Percentiles rank a stretch among this genome's conserved stretches.
phyloP scores from a whole-genome alignment of 2,113 vertebrate genomes.

The Herpailurus yagouaroundi region DNA sequence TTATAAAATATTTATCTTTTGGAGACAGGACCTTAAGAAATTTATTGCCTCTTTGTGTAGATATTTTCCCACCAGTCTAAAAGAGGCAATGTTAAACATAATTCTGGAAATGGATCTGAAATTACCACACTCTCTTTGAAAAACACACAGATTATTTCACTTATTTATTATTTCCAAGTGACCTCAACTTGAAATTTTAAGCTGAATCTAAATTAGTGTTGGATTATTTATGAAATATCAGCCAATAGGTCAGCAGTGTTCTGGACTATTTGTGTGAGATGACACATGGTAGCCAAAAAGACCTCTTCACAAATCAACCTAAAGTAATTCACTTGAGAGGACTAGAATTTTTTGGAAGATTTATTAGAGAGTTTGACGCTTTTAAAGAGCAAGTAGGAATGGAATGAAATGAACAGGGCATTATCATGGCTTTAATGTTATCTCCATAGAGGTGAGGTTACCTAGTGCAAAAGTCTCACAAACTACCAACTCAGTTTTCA shows the following conservation, averaged over 20 bases:
- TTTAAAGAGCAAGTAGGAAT: neutral
- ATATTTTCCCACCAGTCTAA: neutral
- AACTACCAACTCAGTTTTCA: neutral
- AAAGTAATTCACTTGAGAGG: neutral
- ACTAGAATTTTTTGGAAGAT: neutral
- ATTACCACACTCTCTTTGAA: neutral
- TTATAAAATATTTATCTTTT: slow-evolving; percentile 44
- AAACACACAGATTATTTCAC: neutral
- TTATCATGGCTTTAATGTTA: slow-evolving; percentile 27
- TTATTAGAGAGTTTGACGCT: neutral
- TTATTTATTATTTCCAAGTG: neutral
- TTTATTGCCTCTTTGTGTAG: neutral
- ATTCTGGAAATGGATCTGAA: neutral
- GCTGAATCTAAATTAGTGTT: neutral
- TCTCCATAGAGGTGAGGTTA: neutral
- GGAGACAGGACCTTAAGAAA: neutral
- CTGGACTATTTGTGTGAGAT: neutral
- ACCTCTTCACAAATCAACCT: neutral
- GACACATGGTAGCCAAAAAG: neutral
- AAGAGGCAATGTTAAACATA: neutral
- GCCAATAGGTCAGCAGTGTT: neutral
- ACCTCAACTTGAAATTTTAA: neutral
- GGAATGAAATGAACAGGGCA: neutral
- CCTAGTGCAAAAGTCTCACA: neutral
- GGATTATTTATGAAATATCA: neutral